phyloP scores from a whole-genome alignment of 1,140 invertebrate species.

The Manduca sexta region DNA sequence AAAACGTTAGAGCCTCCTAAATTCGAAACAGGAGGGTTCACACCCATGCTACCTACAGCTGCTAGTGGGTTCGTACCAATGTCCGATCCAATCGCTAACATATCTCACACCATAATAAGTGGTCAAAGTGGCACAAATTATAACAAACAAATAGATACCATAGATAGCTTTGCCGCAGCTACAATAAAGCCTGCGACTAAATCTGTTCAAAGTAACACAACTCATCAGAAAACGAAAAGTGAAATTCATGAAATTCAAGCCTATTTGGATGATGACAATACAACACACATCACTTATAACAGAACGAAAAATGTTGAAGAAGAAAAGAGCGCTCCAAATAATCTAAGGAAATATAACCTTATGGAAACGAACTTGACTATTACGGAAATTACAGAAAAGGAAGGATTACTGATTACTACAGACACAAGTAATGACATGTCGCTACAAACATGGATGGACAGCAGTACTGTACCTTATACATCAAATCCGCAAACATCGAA shows the following conservation, averaged over 20 bases:
- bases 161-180: constrained; percentile 23
- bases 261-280: constrained; percentile 51
- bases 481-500: constrained; percentile 30
- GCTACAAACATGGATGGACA: constrained; percentile 54
- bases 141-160: constrained; percentile 25
- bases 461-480: constrained; percentile 34
- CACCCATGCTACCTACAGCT: constrained; percentile 69
- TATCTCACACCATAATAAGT: constrained; percentile 16
- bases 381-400: constrained; percentile 57
- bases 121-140: constrained; percentile 19
- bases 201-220: constrained; percentile 37
- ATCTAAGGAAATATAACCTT: constrained; percentile 53
- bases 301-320: constrained; percentile 61
- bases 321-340: constrained; percentile 45
- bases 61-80: too few relatives aligned
- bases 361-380: constrained; percentile 62
- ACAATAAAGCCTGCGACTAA: constrained; percentile 31
- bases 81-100: constrained; percentile 66
- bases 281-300: constrained; percentile 56
- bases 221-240: constrained; percentile 54
- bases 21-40: constrained; percentile 82
- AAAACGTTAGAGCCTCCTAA: constrained; percentile 75
- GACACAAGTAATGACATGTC: constrained; percentile 60
- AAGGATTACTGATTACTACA: constrained; percentile 57
- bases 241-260: constrained; percentile 61